Base-by-base conservation (phyloP, 1,140 invertebrate species). In the Anastrepha obliqua region DNA sequence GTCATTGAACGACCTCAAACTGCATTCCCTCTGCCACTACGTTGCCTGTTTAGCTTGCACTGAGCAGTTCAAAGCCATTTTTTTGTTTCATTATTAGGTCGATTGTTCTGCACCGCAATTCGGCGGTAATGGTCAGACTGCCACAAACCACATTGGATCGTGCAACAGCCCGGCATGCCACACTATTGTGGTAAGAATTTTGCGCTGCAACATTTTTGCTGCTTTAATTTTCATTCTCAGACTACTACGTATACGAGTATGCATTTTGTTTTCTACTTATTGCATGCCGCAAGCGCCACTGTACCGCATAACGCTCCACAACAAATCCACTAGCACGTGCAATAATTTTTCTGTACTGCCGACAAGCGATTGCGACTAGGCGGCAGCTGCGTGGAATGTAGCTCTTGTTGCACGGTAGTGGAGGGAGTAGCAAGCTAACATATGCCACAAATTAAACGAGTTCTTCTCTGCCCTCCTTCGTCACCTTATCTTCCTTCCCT, bases 1-100 rank as follows among this genome's bases (percentile, higher is more conserved):
- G 74, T 81, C 74, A 81, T 81, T 81, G 74, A 81, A 81, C 74
- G 74, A 81, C 74, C 74, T 81, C 74, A 81, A 81, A 81, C 74
- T 58, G 74, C 74, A 55, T 55, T 11, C 74, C 74, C 74, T 29
- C 17, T 13, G 9, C 74, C 51, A 47, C 74, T 29, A 11, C 47
- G 1, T 0, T 47, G 44, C n/a, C 47, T 55, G n/a, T 42, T 29
- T 29, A 29, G 47, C 44, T n/a, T n/a, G 6, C 74, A 55, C 47
- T 55, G 17, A 20, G 47, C 17, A 11, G 17, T 55, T 55, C 6
- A 81, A 29, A 13, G 74, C 74, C 44, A 20, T 15, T 55, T 81
- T 81, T 81, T 29, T 29, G 29, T 29, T 81, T 58, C 47, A 81
- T 81, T 81, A 81, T 55, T 81, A 81, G 51, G 74, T 81, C 74